phyloP scores from a whole-genome alignment of 1,140 invertebrate species.

The Aphaenogaster rudis region DNA sequence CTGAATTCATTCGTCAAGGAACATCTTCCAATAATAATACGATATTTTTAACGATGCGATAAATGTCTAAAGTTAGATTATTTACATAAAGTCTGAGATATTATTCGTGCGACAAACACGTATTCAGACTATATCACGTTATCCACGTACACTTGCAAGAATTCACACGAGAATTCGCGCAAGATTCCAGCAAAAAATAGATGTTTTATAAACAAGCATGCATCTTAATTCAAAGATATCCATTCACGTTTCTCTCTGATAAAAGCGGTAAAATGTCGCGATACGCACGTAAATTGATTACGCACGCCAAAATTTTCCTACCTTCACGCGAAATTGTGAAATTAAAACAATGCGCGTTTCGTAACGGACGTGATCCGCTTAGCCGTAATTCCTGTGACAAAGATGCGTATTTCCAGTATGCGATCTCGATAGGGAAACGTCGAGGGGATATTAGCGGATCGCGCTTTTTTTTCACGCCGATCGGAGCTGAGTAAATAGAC shows the following conservation, averaged over 20 bases:
- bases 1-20: background rate
- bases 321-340: background rate
- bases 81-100: background rate
- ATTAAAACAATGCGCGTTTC: slow-evolving; percentile 3
- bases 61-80: background rate
- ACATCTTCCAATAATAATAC: background rate
- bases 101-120: background rate
- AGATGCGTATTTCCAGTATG: background rate
- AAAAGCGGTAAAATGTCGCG: background rate
- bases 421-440: background rate
- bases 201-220: slow-evolving; percentile 18
- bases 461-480: background rate
- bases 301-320: slow-evolving; percentile 7
- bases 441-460: background rate
- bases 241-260: background rate
- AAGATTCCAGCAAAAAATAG: background rate
- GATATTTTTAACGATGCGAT: background rate
- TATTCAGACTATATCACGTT: background rate
- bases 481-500: slow-evolving; percentile 7
- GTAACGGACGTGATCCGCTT: slow-evolving; percentile 1
- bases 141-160: background rate
- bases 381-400: background rate
- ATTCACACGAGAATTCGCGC: background rate
- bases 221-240: background rate
- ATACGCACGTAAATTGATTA: slow-evolving; percentile 27